Evolutionary conservation across 1,140 invertebrate species (phyloP), one percentile per base, ranked within the genome.

Genomic region (Halesus radiatus): DNA sequence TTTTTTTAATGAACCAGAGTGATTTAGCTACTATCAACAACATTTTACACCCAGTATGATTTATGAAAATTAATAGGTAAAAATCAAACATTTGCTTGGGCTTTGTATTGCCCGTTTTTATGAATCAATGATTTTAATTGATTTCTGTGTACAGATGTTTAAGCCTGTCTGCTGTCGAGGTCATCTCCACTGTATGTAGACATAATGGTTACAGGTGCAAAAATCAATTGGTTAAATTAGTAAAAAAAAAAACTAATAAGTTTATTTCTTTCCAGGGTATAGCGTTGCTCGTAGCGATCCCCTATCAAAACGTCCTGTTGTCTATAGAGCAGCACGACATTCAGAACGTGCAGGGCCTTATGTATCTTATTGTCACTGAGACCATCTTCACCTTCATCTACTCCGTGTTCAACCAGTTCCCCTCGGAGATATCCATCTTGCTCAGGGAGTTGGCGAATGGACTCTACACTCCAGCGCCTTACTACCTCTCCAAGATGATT

Each of bases 301-400:
- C 92, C 1, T 94, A 92, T 84, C 87, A 90, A 73, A 90, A 90
- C 22, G 87, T 92, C 20, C 89, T 89, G 68, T 83, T 88, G 15
- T 87, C 89, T 77, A 81, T 92, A 23, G 88, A 89, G 53, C 92
- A 93, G 85, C 88, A 89, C 1, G 91, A 92, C 73, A 93, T 94
- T 66, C 93, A 94, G 87, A 94, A 93, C 86, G 90, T 94, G 18
- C 91, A 94, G 85, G 94, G 93, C 70, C 88, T 93, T 0, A 84
- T 94, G 75, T 94, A 94, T 86, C 88, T 94, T 18, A 91, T 93
- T 54, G 90, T 94, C 20, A 92, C 93, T 1, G 94, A 95, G 86
- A 93, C 93, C 1, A 92, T 93, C 80, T 95, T 94, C 85, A 92
- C 93, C 10, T 93, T 92, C 84, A 92, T 92, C 81, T 94, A 94